These are phyloP conservation scores for Zalophus californianus DNA, from an alignment of 2,797 vertebrate species.

Conservation along the genomic window DNA sequence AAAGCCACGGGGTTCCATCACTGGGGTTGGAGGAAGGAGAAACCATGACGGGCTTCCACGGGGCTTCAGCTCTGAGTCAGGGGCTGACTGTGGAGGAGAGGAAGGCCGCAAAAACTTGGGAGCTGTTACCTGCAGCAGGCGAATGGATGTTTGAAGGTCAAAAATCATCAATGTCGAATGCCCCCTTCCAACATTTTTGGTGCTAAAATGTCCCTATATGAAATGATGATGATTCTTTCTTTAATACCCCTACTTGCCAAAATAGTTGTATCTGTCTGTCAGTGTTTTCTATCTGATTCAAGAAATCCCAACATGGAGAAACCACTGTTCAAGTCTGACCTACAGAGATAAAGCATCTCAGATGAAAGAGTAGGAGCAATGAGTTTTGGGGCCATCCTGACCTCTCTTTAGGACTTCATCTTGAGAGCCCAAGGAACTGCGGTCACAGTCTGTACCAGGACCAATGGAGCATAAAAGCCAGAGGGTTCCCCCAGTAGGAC, in stretches of 20 bases:
- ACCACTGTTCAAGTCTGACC: background rate
- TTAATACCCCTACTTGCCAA: background rate
- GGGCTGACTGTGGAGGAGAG: background rate
- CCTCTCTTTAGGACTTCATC: background rate
- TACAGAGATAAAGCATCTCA: background rate
- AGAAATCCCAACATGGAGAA: background rate
- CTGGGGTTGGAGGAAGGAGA: background rate
- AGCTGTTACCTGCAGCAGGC: background rate
- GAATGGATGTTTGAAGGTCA: background rate
- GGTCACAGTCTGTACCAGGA: background rate
- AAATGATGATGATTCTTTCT: slow-evolving; percentile 4
- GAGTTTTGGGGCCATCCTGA: background rate
- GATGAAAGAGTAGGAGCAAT: background rate
- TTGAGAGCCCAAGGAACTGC: background rate
- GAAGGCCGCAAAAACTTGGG: background rate
- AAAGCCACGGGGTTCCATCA: background rate
- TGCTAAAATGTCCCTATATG: background rate
- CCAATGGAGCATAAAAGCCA: background rate
- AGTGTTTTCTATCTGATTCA: background rate
- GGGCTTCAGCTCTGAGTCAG: background rate
- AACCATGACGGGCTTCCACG: background rate
- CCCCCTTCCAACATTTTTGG: background rate
- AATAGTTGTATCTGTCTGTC: background rate
- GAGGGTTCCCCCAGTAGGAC: background rate
- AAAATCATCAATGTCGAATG: background rate